Conservation (phyloP, 2,113 vertebrate genomes). For the Phasianus colchicus region DNA sequence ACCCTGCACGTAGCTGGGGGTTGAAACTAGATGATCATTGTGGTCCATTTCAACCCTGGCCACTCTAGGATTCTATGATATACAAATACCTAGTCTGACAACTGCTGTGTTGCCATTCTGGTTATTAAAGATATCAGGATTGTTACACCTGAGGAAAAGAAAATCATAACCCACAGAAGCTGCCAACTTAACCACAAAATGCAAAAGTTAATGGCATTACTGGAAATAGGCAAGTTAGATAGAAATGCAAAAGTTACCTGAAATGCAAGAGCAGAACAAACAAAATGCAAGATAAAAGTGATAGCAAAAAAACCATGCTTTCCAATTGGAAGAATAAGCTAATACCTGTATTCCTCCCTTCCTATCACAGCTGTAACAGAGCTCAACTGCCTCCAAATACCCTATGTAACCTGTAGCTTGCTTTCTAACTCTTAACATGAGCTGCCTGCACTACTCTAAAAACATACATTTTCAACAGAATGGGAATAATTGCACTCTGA, state of each 20-base stretch:
- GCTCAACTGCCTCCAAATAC: background rate
- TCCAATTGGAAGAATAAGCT: background rate
- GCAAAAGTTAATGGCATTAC: background rate
- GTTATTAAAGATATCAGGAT: background rate
- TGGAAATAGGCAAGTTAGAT: background rate
- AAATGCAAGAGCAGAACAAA: constrained; percentile 23
- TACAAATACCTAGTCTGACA: background rate
- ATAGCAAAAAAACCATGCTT: background rate
- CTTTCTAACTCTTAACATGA: background rate
- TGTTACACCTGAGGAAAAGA: background rate
- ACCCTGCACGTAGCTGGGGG: no score
- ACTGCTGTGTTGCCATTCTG: background rate
- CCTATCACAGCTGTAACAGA: background rate
- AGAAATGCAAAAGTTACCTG: constrained; percentile 23
- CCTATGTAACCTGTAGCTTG: background rate
- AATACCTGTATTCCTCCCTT: background rate
- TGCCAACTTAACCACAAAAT: background rate
- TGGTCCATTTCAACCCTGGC: no score
- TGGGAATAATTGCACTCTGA: background rate
- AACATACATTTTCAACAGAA: background rate
- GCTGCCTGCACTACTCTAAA: background rate
- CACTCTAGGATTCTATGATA: no score
- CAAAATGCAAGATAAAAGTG: background rate
- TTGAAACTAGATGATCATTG: no score
- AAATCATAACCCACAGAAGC: background rate